Conservation (phyloP, 1,140 invertebrate species). For the Trialeurodes vaporariorum region DNA sequence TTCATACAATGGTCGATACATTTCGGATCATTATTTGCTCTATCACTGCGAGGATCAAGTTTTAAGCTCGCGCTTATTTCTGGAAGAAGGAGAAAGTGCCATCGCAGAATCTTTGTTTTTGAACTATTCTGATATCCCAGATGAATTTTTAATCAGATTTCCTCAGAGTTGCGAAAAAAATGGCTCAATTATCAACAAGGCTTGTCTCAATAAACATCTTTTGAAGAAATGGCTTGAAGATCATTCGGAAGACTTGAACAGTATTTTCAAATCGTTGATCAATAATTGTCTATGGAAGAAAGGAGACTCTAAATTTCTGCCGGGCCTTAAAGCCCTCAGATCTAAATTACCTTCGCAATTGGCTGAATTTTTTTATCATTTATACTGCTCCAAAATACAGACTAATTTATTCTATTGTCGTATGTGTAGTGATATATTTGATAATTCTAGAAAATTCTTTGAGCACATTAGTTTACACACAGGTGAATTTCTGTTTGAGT, state of each 20-base stretch:
- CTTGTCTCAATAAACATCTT: background rate
- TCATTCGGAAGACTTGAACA: background rate
- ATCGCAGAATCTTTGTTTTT: background rate
- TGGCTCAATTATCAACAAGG: background rate
- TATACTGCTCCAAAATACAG: background rate
- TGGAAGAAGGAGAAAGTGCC: background rate
- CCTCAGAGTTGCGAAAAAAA: background rate
- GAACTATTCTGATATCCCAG: background rate
- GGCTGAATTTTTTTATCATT: background rate
- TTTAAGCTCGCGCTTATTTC: background rate
- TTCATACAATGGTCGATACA: background rate
- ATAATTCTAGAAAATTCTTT: background rate
- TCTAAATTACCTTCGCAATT: background rate
- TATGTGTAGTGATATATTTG: background rate
- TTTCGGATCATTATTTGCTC: background rate
- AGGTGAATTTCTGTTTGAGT: slow-evolving; percentile 5
- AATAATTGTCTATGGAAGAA: background rate
- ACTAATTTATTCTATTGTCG: background rate
- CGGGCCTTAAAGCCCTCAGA: background rate
- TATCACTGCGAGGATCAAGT: background rate
- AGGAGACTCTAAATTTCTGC: background rate
- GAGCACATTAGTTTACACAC: slow-evolving; percentile 2
- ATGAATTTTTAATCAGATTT: background rate
- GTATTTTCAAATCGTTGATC: background rate
- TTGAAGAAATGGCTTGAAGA: background rate